phyloP scores from a whole-genome alignment of 2,888 invertebrate species.

The Timema cristinae region DNA sequence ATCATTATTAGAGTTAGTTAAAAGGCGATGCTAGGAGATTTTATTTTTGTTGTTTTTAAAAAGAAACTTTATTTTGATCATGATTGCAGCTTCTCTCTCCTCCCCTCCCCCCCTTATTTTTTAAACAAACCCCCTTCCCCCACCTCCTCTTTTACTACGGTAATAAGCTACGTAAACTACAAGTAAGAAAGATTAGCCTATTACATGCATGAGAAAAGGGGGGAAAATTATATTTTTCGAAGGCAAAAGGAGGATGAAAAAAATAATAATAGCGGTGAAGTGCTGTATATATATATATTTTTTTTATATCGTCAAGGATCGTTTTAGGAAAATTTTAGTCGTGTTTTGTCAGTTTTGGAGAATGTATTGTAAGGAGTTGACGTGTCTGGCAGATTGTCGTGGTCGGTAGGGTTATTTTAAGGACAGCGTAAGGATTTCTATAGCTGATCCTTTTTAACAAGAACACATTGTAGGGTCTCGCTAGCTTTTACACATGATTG shows the following conservation, averaged over 20 bases:
- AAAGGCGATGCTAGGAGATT: conserved; percentile 25
- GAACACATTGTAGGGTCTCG: too few species aligned
- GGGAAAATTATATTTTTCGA: conserved; percentile 27
- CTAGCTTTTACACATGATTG: too few species aligned
- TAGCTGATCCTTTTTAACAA: too few species aligned
- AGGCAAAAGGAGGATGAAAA: conserved; percentile 23
- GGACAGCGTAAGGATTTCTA: too few species aligned
- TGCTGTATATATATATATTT: conserved; percentile 4
- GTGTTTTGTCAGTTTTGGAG: conserved; percentile 27
- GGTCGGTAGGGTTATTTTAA: too few species aligned
- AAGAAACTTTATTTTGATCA: conserved; percentile 27
- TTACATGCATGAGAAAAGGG: conserved; percentile 27
- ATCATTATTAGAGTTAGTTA: conserved; percentile 28
- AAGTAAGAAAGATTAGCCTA: conserved; percentile 24
- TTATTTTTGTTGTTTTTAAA: conserved; percentile 27
- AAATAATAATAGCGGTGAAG: conserved; percentile 20
- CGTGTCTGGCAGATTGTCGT: conserved; percentile 17
- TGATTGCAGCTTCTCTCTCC: conserved; percentile 23
- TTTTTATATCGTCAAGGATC: conserved; percentile 20
- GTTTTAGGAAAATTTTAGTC: conserved; percentile 23
- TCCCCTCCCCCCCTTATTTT: neutral
- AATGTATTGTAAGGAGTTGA: conserved; percentile 19
- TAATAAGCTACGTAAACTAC: conserved; percentile 15
- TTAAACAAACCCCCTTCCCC: neutral
- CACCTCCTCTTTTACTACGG: conserved; percentile 2